A percentile compares a stretch with the other conserved stretches of the same genome.
phyloP scores from a whole-genome alignment of 2,113 vertebrate genomes.

The Phalacrocorax brasilianus region DNA sequence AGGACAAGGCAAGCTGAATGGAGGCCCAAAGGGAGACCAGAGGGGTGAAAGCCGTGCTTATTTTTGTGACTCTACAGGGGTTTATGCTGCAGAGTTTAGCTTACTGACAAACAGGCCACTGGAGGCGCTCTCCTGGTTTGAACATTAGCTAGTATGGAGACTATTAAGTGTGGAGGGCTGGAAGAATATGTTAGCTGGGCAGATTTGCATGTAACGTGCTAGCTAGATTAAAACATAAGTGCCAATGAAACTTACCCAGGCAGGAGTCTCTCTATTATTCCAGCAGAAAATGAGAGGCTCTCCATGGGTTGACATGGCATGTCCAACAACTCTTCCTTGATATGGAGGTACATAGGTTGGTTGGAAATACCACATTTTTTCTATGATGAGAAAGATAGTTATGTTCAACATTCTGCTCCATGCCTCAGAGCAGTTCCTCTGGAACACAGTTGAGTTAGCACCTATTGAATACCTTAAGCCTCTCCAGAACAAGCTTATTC shows the following conservation, averaged over 20 bases:
- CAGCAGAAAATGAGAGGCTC: neutral
- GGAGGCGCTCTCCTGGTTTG: neutral
- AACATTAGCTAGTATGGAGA: neutral
- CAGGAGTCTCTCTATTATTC: neutral
- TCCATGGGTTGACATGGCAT: neutral
- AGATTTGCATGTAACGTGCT: neutral
- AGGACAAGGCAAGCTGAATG: neutral
- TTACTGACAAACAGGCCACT: neutral
- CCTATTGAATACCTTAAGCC: neutral
- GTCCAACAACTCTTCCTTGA: neutral
- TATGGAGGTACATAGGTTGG: neutral
- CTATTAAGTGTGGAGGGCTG: neutral
- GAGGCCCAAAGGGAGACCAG: neutral
- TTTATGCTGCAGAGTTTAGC: neutral
- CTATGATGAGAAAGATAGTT: accelerated
- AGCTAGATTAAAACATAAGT: neutral
- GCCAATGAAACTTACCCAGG: neutral
- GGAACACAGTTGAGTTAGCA: neutral
- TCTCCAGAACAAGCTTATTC: neutral
- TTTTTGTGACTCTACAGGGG: neutral
- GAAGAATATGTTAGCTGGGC: neutral
- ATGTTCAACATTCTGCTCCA: neutral
- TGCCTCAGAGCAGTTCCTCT: neutral
- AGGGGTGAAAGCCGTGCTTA: neutral
- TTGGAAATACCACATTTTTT: neutral